phyloP scores from a whole-genome alignment of 2,113 vertebrate genomes.

The Fregetta grallaria region DNA sequence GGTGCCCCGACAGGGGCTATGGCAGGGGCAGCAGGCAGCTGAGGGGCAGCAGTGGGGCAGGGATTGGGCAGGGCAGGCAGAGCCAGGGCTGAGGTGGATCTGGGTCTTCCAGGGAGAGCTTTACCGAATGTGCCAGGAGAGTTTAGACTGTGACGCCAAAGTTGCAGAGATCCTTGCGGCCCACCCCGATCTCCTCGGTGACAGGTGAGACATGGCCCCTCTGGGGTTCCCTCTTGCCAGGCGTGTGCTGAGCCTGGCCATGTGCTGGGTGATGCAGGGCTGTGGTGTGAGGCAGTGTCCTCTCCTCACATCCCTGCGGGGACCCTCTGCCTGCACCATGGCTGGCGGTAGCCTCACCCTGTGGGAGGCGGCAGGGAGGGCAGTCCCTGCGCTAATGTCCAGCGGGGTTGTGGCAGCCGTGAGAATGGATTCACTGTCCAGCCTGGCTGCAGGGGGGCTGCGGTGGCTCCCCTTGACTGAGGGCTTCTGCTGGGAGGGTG shows the following conservation, averaged over 20 bases:
- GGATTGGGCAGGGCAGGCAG: neutral
- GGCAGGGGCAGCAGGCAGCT: fast-evolving
- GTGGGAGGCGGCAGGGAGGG: neutral
- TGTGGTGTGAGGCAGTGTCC: fast-evolving
- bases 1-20: fast-evolving
- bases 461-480: neutral
- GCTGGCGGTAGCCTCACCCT: neutral
- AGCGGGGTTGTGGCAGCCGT: fast-evolving
- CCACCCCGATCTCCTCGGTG: constrained; percentile 82
- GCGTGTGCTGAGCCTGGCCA: fast-evolving
- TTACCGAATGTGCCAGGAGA: constrained; percentile 81
- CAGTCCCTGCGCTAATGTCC: neutral
- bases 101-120: constrained; percentile 74
- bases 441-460: neutral
- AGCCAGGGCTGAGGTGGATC: neutral
- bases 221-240: neutral
- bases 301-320: neutral
- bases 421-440: neutral
- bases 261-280: neutral
- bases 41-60: neutral
- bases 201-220: constrained; percentile 68
- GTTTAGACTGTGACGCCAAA: constrained; percentile 74
- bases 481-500: neutral
- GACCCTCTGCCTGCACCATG: neutral
- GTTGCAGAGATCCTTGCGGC: constrained; percentile 58